Evolutionary conservation across 2,888 invertebrate genomes (phyloP).

Genomic region (Cerceris ruficornis): DNA sequence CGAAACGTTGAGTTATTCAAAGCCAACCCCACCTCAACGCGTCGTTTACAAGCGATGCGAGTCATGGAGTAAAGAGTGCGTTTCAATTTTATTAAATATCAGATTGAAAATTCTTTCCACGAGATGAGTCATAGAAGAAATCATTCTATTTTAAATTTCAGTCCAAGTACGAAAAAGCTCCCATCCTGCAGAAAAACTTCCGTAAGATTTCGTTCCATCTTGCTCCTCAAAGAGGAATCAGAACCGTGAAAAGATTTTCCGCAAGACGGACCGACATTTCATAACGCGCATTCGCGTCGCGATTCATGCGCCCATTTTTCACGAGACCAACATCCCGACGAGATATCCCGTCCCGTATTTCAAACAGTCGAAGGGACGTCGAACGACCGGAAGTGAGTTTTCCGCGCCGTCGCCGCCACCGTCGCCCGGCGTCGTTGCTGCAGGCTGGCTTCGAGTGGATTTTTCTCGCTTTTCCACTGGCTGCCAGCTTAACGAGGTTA

Average conservation of each 20-base stretch:
- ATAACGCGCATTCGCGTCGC: neutral
- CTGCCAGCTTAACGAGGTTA: slow-evolving; percentile 75
- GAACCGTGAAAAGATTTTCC: slow-evolving; percentile 24
- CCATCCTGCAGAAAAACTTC: neutral
- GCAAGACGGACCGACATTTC: neutral
- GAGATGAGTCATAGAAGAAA: no score
- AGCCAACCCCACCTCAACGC: no score
- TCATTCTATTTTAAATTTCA: neutral
- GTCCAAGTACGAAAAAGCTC: neutral
- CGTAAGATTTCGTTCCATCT: neutral
- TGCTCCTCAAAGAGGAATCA: neutral
- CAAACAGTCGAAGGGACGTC: slow-evolving; percentile 61
- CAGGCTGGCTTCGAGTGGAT: slow-evolving; percentile 57
- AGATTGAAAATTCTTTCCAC: no score
- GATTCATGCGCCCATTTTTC: slow-evolving; percentile 46
- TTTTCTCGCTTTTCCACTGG: slow-evolving; percentile 64
- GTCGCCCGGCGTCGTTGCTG: slow-evolving; percentile 50
- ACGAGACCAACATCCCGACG: slow-evolving; percentile 23
- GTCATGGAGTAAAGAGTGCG: no score
- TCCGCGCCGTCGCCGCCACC: slow-evolving; percentile 72
- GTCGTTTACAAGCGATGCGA: no score
- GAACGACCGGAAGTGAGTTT: slow-evolving; percentile 77
- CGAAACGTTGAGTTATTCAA: no score
- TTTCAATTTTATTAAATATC: no score
- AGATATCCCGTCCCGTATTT: slow-evolving; percentile 42